Percentiles rank a stretch among this genome's conserved stretches.
phyloP scores from a whole-genome alignment of 2,888 invertebrate genomes.

The Cosmopolites sordidus region DNA sequence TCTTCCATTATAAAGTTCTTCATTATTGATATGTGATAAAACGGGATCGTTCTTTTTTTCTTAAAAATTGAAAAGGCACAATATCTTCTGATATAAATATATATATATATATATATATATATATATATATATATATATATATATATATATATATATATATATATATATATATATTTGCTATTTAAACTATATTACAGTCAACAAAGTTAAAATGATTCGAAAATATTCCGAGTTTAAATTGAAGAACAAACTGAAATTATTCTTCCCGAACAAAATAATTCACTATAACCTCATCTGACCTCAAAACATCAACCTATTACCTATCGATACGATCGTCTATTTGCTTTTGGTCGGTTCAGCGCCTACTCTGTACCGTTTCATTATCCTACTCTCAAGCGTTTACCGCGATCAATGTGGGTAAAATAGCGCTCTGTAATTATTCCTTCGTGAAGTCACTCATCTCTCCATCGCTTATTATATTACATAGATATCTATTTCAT shows the following conservation, averaged over 20 bases:
- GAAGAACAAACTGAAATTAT: no score
- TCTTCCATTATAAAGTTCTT: no score
- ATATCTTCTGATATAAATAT: no score
- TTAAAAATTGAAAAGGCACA: no score
- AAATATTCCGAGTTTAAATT: no score
- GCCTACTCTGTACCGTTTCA: constrained; percentile 29
- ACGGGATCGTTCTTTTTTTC: no score
- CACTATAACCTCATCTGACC: constrained; percentile 6
- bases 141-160: constrained; percentile 3
- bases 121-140: constrained; percentile 2
- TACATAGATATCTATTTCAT: no score
- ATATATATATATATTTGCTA: no score
- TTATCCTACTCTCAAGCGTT: constrained; percentile 30
- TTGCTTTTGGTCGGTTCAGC: neutral
- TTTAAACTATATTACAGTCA: no score
- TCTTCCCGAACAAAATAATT: no score
- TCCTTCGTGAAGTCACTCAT: constrained; percentile 44
- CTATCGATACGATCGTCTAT: neutral
- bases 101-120: constrained; percentile 25
- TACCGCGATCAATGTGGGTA: constrained; percentile 43
- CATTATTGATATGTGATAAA: no score
- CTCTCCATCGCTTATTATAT: constrained; percentile 33
- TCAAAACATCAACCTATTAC: neutral
- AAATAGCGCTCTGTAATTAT: constrained; percentile 47
- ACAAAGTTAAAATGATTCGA: no score